These are phyloP conservation scores for Crypturellus undulatus DNA, from an alignment of 2,113 vertebrate genomes.

Conservation along the genomic window DNA sequence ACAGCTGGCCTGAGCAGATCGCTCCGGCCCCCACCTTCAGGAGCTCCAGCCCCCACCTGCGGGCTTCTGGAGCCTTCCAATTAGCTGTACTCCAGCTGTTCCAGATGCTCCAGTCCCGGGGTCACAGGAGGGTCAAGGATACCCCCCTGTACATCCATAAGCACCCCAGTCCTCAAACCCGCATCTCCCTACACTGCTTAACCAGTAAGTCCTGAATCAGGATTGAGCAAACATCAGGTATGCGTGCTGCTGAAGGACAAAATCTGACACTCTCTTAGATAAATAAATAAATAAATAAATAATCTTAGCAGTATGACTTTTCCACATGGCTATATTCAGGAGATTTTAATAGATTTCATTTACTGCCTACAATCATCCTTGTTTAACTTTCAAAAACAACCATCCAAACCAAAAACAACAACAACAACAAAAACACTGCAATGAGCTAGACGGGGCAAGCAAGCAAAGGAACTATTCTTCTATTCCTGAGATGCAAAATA, in stretches of 20 bases:
- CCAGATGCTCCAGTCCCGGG: too few relatives aligned
- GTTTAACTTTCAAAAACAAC: not conserved
- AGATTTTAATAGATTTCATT: not conserved
- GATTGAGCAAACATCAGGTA: not conserved
- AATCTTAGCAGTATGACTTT: not conserved
- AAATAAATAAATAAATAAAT: not conserved
- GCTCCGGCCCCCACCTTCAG: too few relatives aligned
- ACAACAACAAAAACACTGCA: not conserved
- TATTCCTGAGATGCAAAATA: not conserved
- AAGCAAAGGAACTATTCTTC: not conserved
- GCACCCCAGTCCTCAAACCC: too few relatives aligned
- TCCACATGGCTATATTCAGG: rapidly evolving
- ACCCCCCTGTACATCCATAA: too few relatives aligned
- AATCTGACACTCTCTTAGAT: not conserved
- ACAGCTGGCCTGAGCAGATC: too few relatives aligned
- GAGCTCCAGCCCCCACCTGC: too few relatives aligned
- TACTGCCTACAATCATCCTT: not conserved
- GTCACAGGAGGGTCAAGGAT: too few relatives aligned
- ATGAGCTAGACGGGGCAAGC: not conserved
- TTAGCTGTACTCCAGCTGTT: too few relatives aligned
- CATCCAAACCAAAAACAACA: not conserved
- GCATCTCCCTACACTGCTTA: too few relatives aligned
- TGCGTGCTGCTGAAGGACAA: not conserved
- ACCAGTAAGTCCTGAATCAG: not conserved
- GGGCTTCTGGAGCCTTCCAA: too few relatives aligned